These are phyloP conservation scores for Eremophila alpestris DNA, from an alignment of 2,797 vertebrate species.

Conservation along the genomic window DNA sequence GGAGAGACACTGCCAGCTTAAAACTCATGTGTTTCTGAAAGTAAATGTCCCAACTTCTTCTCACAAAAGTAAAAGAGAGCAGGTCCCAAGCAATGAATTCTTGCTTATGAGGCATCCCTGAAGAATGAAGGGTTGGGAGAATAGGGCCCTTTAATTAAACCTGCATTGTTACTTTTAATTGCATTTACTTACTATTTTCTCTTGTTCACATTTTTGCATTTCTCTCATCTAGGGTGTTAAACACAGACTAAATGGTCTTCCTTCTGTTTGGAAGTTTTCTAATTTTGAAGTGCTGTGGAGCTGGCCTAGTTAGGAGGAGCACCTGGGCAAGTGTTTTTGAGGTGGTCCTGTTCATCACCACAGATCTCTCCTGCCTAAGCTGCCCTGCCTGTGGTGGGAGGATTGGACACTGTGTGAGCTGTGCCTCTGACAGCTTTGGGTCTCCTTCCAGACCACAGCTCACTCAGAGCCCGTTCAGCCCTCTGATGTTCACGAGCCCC, in stretches of 20 bases:
- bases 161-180: conserved; percentile 58
- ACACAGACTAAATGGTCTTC: neutral
- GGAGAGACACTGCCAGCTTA: neutral
- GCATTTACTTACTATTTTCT: conserved; percentile 61
- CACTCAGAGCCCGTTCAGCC: neutral
- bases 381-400: neutral
- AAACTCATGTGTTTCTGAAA: neutral
- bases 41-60: neutral
- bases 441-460: neutral
- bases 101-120: conserved; percentile 55
- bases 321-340: neutral
- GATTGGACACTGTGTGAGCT: neutral
- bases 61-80: conserved; percentile 11
- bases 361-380: neutral
- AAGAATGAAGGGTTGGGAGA: conserved; percentile 65
- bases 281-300: neutral
- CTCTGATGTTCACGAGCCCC: neutral
- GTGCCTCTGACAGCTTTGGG: neutral
- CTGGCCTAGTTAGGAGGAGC: neutral
- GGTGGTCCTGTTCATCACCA: neutral
- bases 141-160: conserved; percentile 63
- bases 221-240: conserved; percentile 48
- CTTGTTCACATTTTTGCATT: conserved; percentile 55
- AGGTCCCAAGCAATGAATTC: conserved; percentile 50
- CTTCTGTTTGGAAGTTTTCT: neutral